phyloP scores from a whole-genome alignment of 2,888 invertebrate species.

The Ceratothoa steindachneri region DNA sequence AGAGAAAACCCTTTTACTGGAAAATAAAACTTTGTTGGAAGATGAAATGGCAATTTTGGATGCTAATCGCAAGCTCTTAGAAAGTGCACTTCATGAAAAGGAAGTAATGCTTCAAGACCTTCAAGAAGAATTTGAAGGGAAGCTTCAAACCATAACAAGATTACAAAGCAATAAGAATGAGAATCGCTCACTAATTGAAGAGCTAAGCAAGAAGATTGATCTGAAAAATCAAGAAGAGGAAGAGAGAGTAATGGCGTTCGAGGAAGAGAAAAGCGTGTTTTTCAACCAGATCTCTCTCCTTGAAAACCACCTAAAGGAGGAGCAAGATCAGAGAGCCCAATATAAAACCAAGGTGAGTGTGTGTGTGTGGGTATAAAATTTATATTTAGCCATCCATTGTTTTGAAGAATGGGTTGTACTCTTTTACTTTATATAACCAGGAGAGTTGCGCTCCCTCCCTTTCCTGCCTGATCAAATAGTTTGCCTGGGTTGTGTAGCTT shows the following conservation, averaged over 20 bases:
- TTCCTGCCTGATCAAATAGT: too few relatives aligned
- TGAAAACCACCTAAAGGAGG: background rate
- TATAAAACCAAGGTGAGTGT: background rate
- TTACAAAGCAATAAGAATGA: background rate
- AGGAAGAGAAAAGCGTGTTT: background rate
- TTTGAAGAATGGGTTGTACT: too few relatives aligned
- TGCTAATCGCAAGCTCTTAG: background rate
- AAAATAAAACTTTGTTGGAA: background rate
- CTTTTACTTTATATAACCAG: too few relatives aligned
- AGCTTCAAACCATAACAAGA: background rate
- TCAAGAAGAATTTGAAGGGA: background rate
- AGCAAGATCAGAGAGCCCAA: background rate
- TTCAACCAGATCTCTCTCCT: background rate
- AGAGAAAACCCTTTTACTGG: conserved; percentile 27
- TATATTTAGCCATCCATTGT: too few relatives aligned
- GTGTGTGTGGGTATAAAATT: too few relatives aligned
- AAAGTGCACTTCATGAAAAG: background rate
- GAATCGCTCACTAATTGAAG: background rate
- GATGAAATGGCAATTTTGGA: background rate
- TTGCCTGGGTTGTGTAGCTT: too few relatives aligned
- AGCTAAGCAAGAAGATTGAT: background rate
- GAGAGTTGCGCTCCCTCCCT: too few relatives aligned
- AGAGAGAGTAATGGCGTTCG: background rate
- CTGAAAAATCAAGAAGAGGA: background rate
- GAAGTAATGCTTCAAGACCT: background rate